Evolutionary conservation across 2,113 vertebrate genomes (phyloP), one percentile per base, ranked within the genome.

Genomic region (Nycticorax nycticorax): DNA sequence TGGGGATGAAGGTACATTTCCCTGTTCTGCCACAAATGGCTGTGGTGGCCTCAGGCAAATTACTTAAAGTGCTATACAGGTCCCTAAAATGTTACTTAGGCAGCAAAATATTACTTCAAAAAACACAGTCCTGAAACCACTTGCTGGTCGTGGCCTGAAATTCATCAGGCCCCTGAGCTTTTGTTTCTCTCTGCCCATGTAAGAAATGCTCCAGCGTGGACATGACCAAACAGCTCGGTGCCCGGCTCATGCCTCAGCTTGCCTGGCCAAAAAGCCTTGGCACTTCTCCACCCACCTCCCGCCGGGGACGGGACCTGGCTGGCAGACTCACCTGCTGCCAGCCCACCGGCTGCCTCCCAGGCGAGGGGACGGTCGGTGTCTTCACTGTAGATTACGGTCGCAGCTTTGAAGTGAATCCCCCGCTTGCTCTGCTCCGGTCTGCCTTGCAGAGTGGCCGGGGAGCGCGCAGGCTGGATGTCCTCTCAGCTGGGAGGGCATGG

Each of bases 1-100:
- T 74, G 93, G 97, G 94, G 97, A 96, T 96, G 81, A 91, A 76
- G 71, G 63, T 96, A n/a, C 24, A 73, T 95, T 97, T 96, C 52
- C 89, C 48, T 88, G 59, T 35, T 93, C 50, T 80, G 81, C 96
- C 94, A 92, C 91, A 97, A 85, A 92, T 75, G 93, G 75, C 89
- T 89, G 67, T 71, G 72, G 84, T 71, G 89, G 88, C 71, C 88
- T 89, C 81, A 91, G 85, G 30, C 74, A 79, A 95, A 92, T 94
- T 53, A 85, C 39, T 95, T 26, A 6, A 64, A 62, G 41, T 35
- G 24, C 33, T 79, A 4, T 20, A 37, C 18, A 56, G n/a, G 52
- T 81, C 89, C n/a, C 68, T 64, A 47, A 91, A 88, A 78, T 57
- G 52, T 72, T 87, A 78, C 47, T 75, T 78, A 78, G 73, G 87